Conservation (phyloP, 2,113 vertebrate species). For the Malurus elegans region DNA sequence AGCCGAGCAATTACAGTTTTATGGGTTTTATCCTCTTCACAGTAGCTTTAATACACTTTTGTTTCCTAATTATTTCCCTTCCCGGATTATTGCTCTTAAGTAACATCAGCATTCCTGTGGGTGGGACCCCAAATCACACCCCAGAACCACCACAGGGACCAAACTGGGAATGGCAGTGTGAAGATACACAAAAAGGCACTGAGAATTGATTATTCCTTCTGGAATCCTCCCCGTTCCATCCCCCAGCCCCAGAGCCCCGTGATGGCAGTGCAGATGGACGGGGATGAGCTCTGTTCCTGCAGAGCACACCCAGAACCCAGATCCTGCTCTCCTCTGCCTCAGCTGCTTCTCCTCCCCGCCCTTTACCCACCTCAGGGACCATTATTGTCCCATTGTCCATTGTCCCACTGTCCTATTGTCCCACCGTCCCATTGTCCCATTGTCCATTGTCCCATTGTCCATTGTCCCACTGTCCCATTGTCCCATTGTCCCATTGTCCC, state of each 20-base stretch:
- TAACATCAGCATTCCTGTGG: background rate
- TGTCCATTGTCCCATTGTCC: too few species aligned
- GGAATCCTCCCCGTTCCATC: background rate
- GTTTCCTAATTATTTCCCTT: background rate
- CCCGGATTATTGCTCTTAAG: background rate
- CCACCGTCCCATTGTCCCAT: too few species aligned
- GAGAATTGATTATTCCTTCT: background rate
- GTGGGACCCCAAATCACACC: background rate
- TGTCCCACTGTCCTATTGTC: too few species aligned
- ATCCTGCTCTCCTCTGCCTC: fast-evolving
- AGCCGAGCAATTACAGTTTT: background rate
- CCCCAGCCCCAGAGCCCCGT: fast-evolving
- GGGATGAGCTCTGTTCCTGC: background rate
- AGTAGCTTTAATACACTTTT: background rate
- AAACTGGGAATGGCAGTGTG: fast-evolving
- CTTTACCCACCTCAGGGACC: too few species aligned
- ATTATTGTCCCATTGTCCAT: too few species aligned
- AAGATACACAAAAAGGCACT: background rate
- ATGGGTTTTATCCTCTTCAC: background rate
- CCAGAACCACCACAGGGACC: background rate
- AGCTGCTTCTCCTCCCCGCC: background rate
- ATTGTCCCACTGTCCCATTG: too few species aligned
- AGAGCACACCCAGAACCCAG: too few species aligned
- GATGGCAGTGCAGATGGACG: fast-evolving
- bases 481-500: too few species aligned